phyloP scores from a whole-genome alignment of 2,797 vertebrate species.

The Scarus forsteni region DNA sequence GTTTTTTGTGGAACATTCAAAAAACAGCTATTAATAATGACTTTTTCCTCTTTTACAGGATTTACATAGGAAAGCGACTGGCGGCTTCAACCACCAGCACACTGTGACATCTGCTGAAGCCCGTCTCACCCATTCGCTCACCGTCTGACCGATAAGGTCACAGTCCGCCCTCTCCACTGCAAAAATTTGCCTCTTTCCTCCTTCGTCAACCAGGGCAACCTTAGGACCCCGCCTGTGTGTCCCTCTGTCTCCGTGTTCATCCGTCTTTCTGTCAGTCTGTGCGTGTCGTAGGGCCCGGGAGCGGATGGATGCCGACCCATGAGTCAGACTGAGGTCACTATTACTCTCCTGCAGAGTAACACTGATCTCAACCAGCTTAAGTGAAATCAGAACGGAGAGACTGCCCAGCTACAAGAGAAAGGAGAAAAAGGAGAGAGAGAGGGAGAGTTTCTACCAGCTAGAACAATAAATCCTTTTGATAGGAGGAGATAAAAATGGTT shows the following conservation, averaged over 20 bases:
- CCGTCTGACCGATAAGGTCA: constrained; percentile 62
- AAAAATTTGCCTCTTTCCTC: constrained; percentile 53
- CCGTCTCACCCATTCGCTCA: constrained; percentile 46
- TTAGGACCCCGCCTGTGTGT: constrained; percentile 65
- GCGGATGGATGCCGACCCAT: constrained; percentile 51
- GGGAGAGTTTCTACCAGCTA: constrained; percentile 36
- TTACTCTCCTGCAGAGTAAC: constrained; percentile 63
- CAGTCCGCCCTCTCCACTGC: constrained; percentile 50
- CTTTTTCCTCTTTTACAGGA: constrained; percentile 63
- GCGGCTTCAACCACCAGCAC: constrained; percentile 82
- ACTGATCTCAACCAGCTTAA: constrained; percentile 66
- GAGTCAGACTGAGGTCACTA: constrained; percentile 73
- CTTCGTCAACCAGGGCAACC: constrained; percentile 52
- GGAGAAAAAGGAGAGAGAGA: constrained; percentile 6
- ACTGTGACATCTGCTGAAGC: constrained; percentile 72
- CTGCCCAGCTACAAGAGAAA: constrained; percentile 45
- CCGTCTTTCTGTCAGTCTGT: constrained; percentile 47
- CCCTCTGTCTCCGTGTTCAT: constrained; percentile 45
- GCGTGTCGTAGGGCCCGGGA: constrained; percentile 42
- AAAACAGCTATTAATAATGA: background rate
- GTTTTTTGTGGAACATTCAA: no score
- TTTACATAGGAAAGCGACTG: constrained; percentile 85
- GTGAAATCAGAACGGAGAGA: constrained; percentile 51
- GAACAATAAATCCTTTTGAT: constrained; percentile 63
- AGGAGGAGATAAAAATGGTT: constrained; percentile 53